Evolutionary conservation across 2,797 vertebrate genomes (phyloP), one percentile per base, ranked within the genome.

Genomic region (Cryptoprocta ferox): DNA sequence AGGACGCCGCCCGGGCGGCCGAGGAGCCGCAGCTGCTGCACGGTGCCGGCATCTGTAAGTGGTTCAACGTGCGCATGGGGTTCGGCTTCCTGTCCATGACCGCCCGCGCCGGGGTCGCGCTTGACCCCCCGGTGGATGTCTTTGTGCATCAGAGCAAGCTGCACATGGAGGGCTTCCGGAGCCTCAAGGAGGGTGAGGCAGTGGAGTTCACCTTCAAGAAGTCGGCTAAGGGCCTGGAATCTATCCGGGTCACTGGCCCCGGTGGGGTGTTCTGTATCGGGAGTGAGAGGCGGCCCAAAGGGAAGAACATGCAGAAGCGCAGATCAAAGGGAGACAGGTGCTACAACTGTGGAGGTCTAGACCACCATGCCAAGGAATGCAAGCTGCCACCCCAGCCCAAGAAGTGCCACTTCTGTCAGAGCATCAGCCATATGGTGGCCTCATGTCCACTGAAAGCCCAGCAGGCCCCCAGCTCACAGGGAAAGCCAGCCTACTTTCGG

Each of bases 101-200:
- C 97, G 98, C 96, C 98, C 98, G 99, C 83, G 99, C 99, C 59
- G 99, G 99, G 92, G 98, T 98, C 28, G 99, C 99, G 7, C 99
- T 99, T 95, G 99, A 99, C 53, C 98, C 99, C 28, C 99, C 99
- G 65, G 99, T 99, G n/a, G 99, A 99, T 92, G 99, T 99, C 83
- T 99, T 99, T 97, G 99, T 99, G 97, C 99, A 99, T 98, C 99
- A 99, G 99, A 99, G 99, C 98, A 99, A 99, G 98, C 99, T 99
- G 95, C 99, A 99, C 98, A 99, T 99, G 99, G 99, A 99, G 63
- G 99, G 99, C 3, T 99, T 99, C 98, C 99, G 99, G 95, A 99
- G 99, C 98, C 98, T 99, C 98, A 99, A 99, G 98, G 99, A 99
- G 98, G 99, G 99, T 0, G 99, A 99, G 97, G 99, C 99, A 0